Conservation (phyloP, 2,888 invertebrate genomes). For the Cancer borealis region DNA sequence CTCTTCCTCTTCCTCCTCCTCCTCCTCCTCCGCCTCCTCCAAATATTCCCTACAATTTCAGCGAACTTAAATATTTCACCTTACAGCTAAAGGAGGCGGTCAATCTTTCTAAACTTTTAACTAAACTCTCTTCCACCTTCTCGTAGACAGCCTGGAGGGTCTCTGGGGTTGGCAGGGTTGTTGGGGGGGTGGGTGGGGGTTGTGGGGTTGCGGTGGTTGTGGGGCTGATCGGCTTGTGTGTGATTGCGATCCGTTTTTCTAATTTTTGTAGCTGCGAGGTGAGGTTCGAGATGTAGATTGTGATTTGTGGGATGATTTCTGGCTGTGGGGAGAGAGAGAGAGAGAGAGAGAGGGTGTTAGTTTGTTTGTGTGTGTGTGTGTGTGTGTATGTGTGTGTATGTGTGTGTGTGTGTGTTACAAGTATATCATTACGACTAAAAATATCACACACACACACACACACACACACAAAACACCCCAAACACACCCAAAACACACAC, state of each 20-base stretch:
- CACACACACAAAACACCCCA: constrained; percentile 39
- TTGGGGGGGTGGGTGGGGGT: neutral
- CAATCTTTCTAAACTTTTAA: constrained; percentile 59
- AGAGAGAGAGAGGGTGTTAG: neutral
- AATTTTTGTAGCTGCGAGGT: constrained; percentile 10
- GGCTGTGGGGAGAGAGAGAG: constrained; percentile 38
- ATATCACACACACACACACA: neutral
- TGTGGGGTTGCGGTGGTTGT: neutral
- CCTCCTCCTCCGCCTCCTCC: neutral
- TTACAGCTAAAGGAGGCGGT: constrained; percentile 59
- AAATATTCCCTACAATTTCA: constrained; percentile 50
- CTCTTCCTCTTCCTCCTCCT: neutral
- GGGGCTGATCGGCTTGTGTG: neutral
- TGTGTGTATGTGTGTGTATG: neutral
- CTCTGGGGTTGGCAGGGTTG: neutral
- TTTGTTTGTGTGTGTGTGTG: constrained; percentile 24
- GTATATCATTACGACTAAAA: too few relatives aligned
- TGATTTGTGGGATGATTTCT: neutral
- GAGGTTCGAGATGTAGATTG: neutral
- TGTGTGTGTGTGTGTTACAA: too few relatives aligned
- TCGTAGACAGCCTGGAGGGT: neutral
- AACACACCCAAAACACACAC: neutral
- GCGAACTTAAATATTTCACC: constrained; percentile 62
- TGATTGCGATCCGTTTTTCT: neutral
- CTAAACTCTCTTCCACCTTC: constrained; percentile 56